Base-by-base conservation (phyloP, 2,888 invertebrate species). In the Epinotia nisella region DNA sequence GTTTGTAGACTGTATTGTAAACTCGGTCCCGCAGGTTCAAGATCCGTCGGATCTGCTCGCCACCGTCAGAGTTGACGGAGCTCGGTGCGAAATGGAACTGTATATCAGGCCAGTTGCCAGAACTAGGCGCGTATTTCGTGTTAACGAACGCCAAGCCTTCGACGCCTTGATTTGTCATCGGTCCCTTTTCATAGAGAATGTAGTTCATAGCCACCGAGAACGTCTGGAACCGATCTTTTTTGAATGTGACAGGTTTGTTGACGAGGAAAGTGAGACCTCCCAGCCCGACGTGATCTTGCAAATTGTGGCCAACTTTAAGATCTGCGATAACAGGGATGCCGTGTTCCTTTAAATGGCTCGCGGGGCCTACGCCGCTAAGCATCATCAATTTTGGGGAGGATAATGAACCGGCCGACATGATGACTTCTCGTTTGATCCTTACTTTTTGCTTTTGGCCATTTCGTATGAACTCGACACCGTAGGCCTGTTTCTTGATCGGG, bases 101-200 rank as follows among this genome's bases (percentile, higher is more conserved):
- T 59, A 98, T 95, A 78, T 98, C 98, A 0, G 98, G 98, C 95
- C 96, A 97, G 74, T 95, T 95, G 0, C 95, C 95, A 0, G 95
- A 95, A 0, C 94, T 90, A 51, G 97, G 97, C n/a, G 97, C 97
- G 85, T 96, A 97, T 84, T 96, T 97, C 0, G 97, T 96, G 81
- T 98, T 98, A 2, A 98, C 95, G 82, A 98, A 98, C 0, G 98
- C 98, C 0, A 98, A 89, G 0, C 97, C 98, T 89, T 98, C 98
- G 1, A 98, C 96, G 0, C 98, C 98, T 73, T 96, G 96, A 0
- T 95, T 95, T 0, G 98, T 97, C 95, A 98, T 95, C 0, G 98
- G 97, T 0, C 98, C 98, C 79, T 95, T 95, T 81, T 97, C 97
- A 77, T 96, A 95, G 61, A 97, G 78, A 62, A 97, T 96, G 84